Percentiles rank a stretch among this genome's conserved stretches.
Evolutionary conservation across 2,888 invertebrate species (phyloP).

Genomic region (Tiphia femorata): DNA sequence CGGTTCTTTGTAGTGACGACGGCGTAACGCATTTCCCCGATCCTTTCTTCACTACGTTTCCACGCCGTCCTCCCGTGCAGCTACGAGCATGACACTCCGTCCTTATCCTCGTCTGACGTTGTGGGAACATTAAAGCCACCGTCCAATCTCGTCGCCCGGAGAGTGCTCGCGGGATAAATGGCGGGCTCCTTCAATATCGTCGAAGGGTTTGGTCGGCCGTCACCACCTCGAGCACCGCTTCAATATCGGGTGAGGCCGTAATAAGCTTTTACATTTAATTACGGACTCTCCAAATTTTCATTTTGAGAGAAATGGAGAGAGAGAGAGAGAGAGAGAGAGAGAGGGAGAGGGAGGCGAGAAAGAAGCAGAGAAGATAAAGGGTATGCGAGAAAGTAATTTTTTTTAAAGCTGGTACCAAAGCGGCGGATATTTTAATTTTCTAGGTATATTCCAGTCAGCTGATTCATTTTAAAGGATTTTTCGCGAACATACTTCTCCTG

Average conservation of each 20-base stretch:
- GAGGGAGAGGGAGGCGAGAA: neutral
- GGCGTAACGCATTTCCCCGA: conserved; percentile 27
- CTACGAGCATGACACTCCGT: conserved; percentile 30
- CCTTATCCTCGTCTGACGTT: conserved; percentile 24
- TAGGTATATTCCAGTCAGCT: too few species aligned
- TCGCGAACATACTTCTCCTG: too few species aligned
- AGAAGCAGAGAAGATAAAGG: neutral
- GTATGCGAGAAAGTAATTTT: neutral
- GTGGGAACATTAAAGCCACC: conserved; percentile 30
- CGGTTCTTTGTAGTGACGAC: conserved; percentile 29
- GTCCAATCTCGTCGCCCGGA: conserved; percentile 23
- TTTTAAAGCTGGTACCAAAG: too few species aligned
- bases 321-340: neutral
- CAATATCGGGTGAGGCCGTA: too few species aligned
- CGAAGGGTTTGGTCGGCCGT: neutral
- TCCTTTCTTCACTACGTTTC: neutral
- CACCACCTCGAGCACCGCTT: neutral
- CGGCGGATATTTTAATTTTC: too few species aligned
- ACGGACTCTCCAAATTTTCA: neutral
- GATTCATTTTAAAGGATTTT: too few species aligned
- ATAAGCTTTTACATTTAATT: too few species aligned
- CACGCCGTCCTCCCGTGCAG: conserved; percentile 8
- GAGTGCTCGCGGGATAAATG: conserved; percentile 20
- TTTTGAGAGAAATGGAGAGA: neutral
- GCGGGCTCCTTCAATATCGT: conserved; percentile 6